Percentiles rank a stretch among this genome's conserved stretches.
phyloP scores from a whole-genome alignment of 2,797 vertebrate genomes.

The Eulemur albifrons region DNA sequence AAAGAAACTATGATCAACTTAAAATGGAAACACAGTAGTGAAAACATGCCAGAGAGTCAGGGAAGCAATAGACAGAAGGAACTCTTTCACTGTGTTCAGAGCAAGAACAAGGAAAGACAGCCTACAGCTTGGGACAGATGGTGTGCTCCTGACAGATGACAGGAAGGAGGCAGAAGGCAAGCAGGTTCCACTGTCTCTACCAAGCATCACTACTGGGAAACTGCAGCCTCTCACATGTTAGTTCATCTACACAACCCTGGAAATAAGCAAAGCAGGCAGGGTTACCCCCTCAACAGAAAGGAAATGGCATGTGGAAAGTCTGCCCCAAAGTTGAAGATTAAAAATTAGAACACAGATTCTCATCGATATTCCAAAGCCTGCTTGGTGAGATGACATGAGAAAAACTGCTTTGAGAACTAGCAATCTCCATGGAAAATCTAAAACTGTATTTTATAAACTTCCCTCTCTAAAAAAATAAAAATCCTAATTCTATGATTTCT shows the following conservation, averaged over 20 bases:
- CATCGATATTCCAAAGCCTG: not conserved
- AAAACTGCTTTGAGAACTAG: constrained; percentile 9
- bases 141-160: constrained; percentile 28
- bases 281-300: not conserved
- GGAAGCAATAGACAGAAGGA: constrained; percentile 46
- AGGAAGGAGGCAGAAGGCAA: constrained; percentile 11
- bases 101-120: constrained; percentile 9
- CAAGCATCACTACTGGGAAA: constrained; percentile 21
- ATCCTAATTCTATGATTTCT: constrained; percentile 21
- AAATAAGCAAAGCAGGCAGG: not conserved
- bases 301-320: not conserved
- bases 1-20: constrained; percentile 14
- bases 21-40: constrained; percentile 24
- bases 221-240: not conserved
- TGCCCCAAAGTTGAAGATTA: not conserved
- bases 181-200: constrained; percentile 10
- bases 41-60: constrained; percentile 17
- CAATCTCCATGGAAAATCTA: not conserved
- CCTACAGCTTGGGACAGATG: constrained; percentile 51
- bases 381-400: not conserved
- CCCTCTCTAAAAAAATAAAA: not conserved
- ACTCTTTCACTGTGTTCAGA: constrained; percentile 26
- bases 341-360: constrained; percentile 36
- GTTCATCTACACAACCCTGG: not conserved
- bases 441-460: constrained; percentile 31